Percentiles rank a stretch among this genome's conserved stretches.
Evolutionary conservation across 2,113 vertebrate genomes (phyloP).

Genomic region (Delphinapterus leucas): DNA sequence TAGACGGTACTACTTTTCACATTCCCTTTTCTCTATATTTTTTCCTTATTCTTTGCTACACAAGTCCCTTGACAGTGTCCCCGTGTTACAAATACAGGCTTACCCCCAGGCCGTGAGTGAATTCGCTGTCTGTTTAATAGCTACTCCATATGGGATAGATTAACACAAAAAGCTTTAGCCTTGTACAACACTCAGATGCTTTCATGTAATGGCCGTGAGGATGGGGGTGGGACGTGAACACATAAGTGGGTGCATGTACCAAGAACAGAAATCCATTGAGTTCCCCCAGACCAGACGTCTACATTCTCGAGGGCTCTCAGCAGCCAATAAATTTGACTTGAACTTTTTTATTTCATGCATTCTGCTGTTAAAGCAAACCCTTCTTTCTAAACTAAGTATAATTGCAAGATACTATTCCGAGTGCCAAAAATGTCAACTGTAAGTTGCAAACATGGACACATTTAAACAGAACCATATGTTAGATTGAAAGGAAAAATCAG

Average conservation of each 20-base stretch:
- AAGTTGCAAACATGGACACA: conserved; percentile 84
- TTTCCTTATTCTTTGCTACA: not conserved
- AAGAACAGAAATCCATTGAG: conserved; percentile 85
- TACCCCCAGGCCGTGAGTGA: conserved; percentile 64
- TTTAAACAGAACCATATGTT: conserved; percentile 88
- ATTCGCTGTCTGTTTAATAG: conserved; percentile 54
- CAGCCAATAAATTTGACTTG: conserved; percentile 87
- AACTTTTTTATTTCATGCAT: conserved; percentile 81
- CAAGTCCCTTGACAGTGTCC: conserved; percentile 33
- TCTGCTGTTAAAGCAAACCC: conserved; percentile 86
- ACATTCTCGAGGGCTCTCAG: conserved; percentile 84
- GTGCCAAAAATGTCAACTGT: conserved; percentile 86
- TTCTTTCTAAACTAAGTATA: conserved; percentile 84
- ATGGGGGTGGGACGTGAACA: not conserved
- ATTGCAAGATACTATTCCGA: conserved; percentile 83
- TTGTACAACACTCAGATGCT: conserved; percentile 74
- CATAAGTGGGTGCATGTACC: conserved; percentile 41
- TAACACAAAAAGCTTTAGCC: conserved; percentile 77
- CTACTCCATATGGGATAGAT: conserved; percentile 69
- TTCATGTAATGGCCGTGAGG: conserved; percentile 73
- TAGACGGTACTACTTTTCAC: not conserved
- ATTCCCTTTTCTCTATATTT: not conserved
- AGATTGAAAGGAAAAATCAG: conserved; percentile 70
- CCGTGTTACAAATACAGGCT: conserved; percentile 9
- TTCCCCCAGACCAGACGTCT: conserved; percentile 86